Conservation (phyloP, 2,888 invertebrate genomes). For the Aproaerema taeniolella region DNA sequence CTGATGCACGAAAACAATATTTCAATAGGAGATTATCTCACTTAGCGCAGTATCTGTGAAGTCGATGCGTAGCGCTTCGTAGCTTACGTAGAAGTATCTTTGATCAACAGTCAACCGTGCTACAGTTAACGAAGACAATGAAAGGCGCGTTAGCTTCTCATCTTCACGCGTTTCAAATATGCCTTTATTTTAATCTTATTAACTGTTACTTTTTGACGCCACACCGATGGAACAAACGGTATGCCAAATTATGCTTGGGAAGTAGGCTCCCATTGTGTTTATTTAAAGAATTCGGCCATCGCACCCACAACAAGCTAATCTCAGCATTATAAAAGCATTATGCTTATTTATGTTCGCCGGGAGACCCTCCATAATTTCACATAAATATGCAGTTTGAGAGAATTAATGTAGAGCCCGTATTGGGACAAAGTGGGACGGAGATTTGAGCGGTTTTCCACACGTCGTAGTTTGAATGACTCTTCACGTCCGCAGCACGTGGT, state of each 20-base stretch:
- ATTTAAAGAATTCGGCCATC: constrained; percentile 35
- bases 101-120: constrained; percentile 17
- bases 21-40: no score
- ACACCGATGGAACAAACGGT: constrained; percentile 60
- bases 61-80: constrained; percentile 41
- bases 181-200: constrained; percentile 51
- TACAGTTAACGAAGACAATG: constrained; percentile 32
- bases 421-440: not conserved
- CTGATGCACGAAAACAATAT: no score
- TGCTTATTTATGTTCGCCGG: constrained; percentile 11
- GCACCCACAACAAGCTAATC: constrained; percentile 25
- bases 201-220: constrained; percentile 54
- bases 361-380: not conserved
- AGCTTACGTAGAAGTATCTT: constrained; percentile 25
- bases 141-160: constrained; percentile 38
- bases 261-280: constrained; percentile 63
- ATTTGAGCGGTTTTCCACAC: constrained; percentile 1
- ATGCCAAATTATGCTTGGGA: constrained; percentile 70
- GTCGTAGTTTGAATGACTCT: constrained; percentile 36
- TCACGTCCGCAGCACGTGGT: constrained; percentile 56
- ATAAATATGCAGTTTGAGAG: not conserved
- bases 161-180: constrained; percentile 42
- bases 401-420: not conserved
- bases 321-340: constrained; percentile 22
- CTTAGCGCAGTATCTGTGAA: no score